Evolutionary conservation across 1,140 invertebrate genomes (phyloP).

Genomic region (Aphelenchoides besseyi): DNA sequence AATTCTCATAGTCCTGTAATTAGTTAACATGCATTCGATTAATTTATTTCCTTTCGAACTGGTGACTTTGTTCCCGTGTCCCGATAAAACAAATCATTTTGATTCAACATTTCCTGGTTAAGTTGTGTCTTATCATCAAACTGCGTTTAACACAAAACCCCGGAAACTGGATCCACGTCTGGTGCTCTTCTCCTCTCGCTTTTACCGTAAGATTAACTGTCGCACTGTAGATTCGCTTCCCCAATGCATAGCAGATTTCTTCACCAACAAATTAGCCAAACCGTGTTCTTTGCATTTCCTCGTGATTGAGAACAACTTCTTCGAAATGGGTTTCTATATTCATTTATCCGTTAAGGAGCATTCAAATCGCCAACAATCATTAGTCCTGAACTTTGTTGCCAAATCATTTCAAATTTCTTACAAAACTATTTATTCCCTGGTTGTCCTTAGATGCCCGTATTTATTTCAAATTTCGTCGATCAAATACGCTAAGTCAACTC

Average conservation of each 20-base stretch:
- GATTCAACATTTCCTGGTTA: constrained; percentile 2
- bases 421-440: background rate
- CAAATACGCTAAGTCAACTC: no score
- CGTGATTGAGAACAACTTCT: background rate
- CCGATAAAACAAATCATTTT: constrained; percentile 18
- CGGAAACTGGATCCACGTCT: no score
- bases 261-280: background rate
- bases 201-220: background rate
- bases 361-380: background rate
- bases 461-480: background rate
- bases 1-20: background rate
- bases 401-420: background rate
- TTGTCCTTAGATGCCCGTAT: background rate
- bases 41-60: background rate
- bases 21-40: constrained; percentile 1
- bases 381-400: constrained; percentile 11
- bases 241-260: background rate
- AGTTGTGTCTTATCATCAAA: no score
- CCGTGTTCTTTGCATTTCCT: background rate
- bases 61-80: background rate
- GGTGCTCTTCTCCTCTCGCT: background rate
- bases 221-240: background rate
- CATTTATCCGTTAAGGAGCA: no score
- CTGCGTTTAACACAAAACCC: no score
- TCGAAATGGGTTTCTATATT: constrained; percentile 2